These are phyloP conservation scores for Cephalopterus ornatus DNA, from an alignment of 2,113 vertebrate species.

Conservation along the genomic window DNA sequence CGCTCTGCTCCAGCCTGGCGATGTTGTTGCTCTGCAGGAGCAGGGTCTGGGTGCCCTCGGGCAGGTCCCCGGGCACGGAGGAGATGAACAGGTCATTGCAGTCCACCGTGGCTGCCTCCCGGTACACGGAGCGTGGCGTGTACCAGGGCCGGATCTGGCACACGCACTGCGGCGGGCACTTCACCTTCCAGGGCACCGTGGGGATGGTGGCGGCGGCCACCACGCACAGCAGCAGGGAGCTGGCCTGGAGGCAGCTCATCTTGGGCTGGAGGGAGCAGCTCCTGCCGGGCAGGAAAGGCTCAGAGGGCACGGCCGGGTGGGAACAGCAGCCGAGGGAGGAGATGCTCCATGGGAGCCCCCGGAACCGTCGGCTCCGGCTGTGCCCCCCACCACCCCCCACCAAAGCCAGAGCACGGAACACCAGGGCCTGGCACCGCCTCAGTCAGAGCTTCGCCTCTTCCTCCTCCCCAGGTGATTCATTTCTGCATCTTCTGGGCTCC, in stretches of 20 bases:
- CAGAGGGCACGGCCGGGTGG: neutral
- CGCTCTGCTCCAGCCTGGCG: conserved; percentile 71
- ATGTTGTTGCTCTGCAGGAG: conserved; percentile 90
- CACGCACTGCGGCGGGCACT: conserved; percentile 81
- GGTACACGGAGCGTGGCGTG: conserved; percentile 86
- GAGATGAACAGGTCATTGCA: conserved; percentile 88
- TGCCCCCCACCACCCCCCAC: no score
- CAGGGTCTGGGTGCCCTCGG: conserved; percentile 84
- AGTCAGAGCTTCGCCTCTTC: neutral
- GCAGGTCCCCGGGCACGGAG: conserved; percentile 76
- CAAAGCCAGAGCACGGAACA: accelerated
- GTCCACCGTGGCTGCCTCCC: conserved; percentile 89
- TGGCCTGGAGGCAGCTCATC: conserved; percentile 72
- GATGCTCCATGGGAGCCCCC: neutral
- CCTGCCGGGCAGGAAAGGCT: neutral
- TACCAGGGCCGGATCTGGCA: conserved; percentile 96
- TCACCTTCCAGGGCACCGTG: conserved; percentile 84
- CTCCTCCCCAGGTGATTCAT: neutral
- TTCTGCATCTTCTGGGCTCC: neutral
- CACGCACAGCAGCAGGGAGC: conserved; percentile 78
- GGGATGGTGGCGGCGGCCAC: conserved; percentile 72
- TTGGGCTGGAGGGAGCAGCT: neutral
- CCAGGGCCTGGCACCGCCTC: neutral
- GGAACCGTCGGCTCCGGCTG: neutral
- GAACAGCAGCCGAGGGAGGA: neutral